These are phyloP conservation scores for Neuroscelio doddi DNA, from an alignment of 2,888 invertebrate species.

Conservation along the genomic window DNA sequence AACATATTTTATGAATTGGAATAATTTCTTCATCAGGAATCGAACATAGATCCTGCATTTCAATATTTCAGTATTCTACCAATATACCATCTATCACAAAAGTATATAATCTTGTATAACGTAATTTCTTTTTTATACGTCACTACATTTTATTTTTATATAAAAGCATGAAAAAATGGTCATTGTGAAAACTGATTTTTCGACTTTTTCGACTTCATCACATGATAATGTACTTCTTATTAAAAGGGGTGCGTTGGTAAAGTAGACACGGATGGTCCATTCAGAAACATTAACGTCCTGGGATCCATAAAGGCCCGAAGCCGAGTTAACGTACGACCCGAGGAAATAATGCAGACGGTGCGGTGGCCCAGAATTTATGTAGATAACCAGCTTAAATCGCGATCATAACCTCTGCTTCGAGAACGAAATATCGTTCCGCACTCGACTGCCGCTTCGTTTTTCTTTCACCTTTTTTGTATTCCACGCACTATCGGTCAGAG, in stretches of 20 bases:
- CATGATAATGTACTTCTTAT: conserved; percentile 28
- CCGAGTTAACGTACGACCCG: conserved; percentile 43
- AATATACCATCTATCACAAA: too few relatives aligned
- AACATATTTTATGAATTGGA: too few relatives aligned
- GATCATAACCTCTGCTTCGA: conserved; percentile 41
- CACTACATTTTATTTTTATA: neutral
- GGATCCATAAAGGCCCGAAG: conserved; percentile 49
- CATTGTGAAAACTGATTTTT: conserved; percentile 3
- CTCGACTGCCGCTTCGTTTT: conserved; percentile 31
- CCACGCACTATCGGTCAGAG: conserved; percentile 29
- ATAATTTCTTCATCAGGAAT: too few relatives aligned
- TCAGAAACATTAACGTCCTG: conserved; percentile 55
- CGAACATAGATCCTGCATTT: too few relatives aligned
- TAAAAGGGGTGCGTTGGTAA: conserved; percentile 43
- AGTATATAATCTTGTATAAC: too few relatives aligned
- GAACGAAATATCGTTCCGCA: conserved; percentile 41
- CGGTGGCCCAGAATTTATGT: conserved; percentile 48
- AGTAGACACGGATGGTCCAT: conserved; percentile 54
- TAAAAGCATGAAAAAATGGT: neutral
- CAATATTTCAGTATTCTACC: too few relatives aligned
- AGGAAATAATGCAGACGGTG: conserved; percentile 54
- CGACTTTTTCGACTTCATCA: conserved; percentile 29
- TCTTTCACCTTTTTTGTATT: conserved; percentile 13
- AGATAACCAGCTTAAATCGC: conserved; percentile 46
- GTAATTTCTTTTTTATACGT: neutral